Percentiles rank a stretch among this genome's conserved stretches.
phyloP scores from a whole-genome alignment of 1,140 invertebrate genomes.

The Nautilus pompilius region DNA sequence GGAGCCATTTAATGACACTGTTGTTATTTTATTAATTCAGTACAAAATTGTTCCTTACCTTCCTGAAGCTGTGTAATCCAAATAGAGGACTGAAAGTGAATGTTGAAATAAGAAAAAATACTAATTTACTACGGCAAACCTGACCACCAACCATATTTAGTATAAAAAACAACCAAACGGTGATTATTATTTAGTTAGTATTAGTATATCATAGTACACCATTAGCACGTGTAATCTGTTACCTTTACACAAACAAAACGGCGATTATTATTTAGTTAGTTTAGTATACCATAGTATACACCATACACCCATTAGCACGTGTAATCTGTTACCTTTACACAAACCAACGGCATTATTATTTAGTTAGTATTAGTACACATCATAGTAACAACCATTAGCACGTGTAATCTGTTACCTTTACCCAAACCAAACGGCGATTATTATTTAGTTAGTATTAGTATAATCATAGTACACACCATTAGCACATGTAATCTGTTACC shows the following conservation, averaged over 20 bases:
- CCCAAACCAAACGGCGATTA: too few relatives aligned
- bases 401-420: too few relatives aligned
- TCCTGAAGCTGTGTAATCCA: conserved; percentile 49
- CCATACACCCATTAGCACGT: too few relatives aligned
- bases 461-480: too few relatives aligned
- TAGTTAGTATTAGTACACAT: too few relatives aligned
- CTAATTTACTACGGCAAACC: not conserved
- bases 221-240: not conserved
- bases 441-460: too few relatives aligned
- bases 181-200: not conserved
- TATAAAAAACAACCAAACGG: not conserved
- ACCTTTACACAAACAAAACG: not conserved
- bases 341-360: too few relatives aligned
- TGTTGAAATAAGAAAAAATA: conserved; percentile 8
- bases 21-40: not conserved
- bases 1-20: not conserved
- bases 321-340: too few relatives aligned
- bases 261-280: not conserved
- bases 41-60: conserved; percentile 21
- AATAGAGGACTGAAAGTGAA: conserved; percentile 41
- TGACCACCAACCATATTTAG: not conserved
- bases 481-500: too few relatives aligned
- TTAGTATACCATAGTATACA: too few relatives aligned
- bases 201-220: not conserved
- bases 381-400: too few relatives aligned